These are phyloP conservation scores for Virgularia gustaviana DNA, from an alignment of 92 coral and sea anemone species.

Conservation along the genomic window DNA sequence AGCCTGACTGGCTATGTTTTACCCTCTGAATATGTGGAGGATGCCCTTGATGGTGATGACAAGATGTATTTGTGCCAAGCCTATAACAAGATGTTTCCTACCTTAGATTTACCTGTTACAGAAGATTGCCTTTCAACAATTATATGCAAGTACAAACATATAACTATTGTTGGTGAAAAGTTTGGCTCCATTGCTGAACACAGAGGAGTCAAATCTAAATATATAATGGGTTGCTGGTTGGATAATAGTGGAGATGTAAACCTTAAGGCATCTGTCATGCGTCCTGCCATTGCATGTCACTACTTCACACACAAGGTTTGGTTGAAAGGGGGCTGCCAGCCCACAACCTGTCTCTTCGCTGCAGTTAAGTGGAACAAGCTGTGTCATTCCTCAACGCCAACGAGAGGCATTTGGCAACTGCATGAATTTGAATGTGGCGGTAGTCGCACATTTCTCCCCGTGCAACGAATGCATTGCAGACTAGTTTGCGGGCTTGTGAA, in stretches of 20 bases:
- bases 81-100: not conserved
- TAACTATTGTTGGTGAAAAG: not conserved
- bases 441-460: conserved; percentile 49
- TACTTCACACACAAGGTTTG: not conserved
- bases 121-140: too few species aligned
- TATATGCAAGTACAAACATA: not conserved
- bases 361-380: conserved; percentile 46
- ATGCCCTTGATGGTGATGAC: not conserved
- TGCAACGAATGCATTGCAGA: conserved; percentile 39
- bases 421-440: conserved; percentile 41
- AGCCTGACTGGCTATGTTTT: not conserved
- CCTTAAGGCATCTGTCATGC: not conserved
- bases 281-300: not conserved
- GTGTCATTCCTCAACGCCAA: not conserved
- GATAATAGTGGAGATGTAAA: conserved; percentile 37
- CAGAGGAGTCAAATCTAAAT: conserved; percentile 43
- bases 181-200: conserved; percentile 27
- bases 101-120: too few species aligned
- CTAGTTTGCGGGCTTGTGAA: conserved; percentile 33
- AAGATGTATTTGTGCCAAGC: not conserved
- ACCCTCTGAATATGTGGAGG: conserved; percentile 1
- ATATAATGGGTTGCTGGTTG: conserved; percentile 57
- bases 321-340: not conserved
- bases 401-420: conserved; percentile 17
- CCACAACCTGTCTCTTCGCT: not conserved